Percentiles rank a stretch among this genome's conserved stretches.
Evolutionary conservation across 2,888 invertebrate species (phyloP).

Genomic region (Phyto melanocephala): DNA sequence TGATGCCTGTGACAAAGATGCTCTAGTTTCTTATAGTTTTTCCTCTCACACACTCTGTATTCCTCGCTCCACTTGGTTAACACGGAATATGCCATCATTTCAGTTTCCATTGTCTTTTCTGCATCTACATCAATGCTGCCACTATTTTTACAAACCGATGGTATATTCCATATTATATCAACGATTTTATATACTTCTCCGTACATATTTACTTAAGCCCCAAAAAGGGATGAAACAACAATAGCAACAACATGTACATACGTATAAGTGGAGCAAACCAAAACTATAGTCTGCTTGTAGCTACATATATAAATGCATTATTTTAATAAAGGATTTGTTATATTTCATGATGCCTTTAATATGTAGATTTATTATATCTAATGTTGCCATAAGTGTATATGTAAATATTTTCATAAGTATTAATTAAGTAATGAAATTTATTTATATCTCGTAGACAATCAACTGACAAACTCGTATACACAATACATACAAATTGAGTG

Average conservation of each 20-base stretch:
- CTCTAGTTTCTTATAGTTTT: not conserved
- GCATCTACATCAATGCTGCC: slow-evolving; percentile 14
- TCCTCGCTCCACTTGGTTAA: slow-evolving; percentile 11
- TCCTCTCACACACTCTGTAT: no score
- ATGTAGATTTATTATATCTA: slow-evolving; percentile 49
- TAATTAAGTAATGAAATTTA: slow-evolving; percentile 38
- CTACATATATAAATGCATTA: slow-evolving; percentile 32
- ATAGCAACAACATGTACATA: no score
- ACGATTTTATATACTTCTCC: slow-evolving; percentile 14
- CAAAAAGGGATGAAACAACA: not conserved
- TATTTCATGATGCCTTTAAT: slow-evolving; percentile 52
- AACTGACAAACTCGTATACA: not conserved
- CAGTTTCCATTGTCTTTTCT: slow-evolving; percentile 5
- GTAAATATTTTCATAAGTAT: slow-evolving; percentile 55
- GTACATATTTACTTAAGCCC: slow-evolving; percentile 14
- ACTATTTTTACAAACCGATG: not conserved
- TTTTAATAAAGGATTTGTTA: slow-evolving; percentile 54
- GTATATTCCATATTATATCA: not conserved
- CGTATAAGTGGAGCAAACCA: not conserved
- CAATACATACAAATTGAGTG: not conserved
- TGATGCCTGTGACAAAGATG: slow-evolving; percentile 18
- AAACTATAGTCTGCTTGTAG: slow-evolving; percentile 7
- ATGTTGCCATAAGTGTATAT: slow-evolving; percentile 43
- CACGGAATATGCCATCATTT: slow-evolving; percentile 39
- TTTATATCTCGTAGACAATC: not conserved